Evolutionary conservation across 2,797 vertebrate species (phyloP), one percentile per base, ranked within the genome.

Genomic region (Rhadinocentrus ornatus): DNA sequence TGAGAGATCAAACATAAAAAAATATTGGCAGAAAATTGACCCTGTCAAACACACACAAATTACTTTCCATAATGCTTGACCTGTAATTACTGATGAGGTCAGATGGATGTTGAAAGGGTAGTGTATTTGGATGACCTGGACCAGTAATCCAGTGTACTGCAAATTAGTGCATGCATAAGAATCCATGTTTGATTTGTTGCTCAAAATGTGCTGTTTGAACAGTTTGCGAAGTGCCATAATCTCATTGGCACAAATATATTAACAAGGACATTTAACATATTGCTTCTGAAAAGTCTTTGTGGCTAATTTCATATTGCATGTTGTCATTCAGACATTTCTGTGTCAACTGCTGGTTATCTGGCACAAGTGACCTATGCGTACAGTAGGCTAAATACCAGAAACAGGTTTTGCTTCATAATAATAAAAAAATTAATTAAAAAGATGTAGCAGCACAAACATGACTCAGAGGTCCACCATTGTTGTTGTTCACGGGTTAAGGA

Each of bases 51-150:
- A 75, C 67, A 85, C 77, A 80, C 77, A 86, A 84, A 88, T 76
- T 80, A 88, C 87, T 91, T 86, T 89, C 87, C 84, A 89, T 91
- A 91, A 93, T 91, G 89, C 83, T 73, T 85, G 81, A 89, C 90
- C 88, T 90, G 80, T 90, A 89, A 92, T 92, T 89, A 89, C 86
- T 85, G 83, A 92, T 87, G 88, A 90, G 91, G 91, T 92, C 90
- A 89, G 72, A 75, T 31, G 71, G 65, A 82, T 75, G 81, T 68
- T 84, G 61, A 90, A 79, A 77, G 70, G 77, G 64, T 74, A 46
- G 64, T 83, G 86, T 80, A 66, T 79, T 62, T 62, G 56, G 63
- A 71, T 84, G 80, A 88, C 73, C 78, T 56, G 35, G n/a, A 52
- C 34, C 20, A 67, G 55, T 86, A 77, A 87, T 80, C 41, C 54